Percentiles rank a stretch among this genome's conserved stretches.
These are phyloP conservation scores for Drosophila colorata DNA, from an alignment of 2,888 invertebrate genomes.

Conservation along the genomic window DNA sequence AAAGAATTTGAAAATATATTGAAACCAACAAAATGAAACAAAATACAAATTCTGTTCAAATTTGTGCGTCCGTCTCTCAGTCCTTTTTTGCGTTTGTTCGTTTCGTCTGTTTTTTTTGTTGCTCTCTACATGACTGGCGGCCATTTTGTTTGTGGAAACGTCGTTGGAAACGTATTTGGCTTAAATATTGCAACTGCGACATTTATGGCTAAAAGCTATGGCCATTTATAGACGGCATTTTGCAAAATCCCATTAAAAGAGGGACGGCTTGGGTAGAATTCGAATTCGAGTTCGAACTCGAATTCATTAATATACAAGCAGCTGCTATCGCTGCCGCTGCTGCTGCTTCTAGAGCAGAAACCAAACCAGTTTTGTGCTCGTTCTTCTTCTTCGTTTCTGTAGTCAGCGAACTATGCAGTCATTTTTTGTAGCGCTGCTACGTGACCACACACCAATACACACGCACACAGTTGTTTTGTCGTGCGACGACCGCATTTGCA, in stretches of 20 bases:
- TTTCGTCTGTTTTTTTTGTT: conserved; percentile 19
- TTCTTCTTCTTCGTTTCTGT: conserved; percentile 37
- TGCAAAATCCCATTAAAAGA: conserved; percentile 65
- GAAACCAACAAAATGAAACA: conserved; percentile 12
- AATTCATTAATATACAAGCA: conserved; percentile 58
- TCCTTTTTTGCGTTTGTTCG: conserved; percentile 21
- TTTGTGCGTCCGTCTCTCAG: conserved; percentile 40
- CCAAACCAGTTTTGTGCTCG: conserved; percentile 55
- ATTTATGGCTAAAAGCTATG: conserved; percentile 61
- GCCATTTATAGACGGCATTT: conserved; percentile 56
- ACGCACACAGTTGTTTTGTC: conserved; percentile 33
- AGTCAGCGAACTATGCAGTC: conserved; percentile 63
- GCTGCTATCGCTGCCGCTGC: conserved; percentile 34
- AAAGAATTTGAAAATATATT: conserved; percentile 25
- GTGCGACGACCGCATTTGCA: conserved; percentile 72
- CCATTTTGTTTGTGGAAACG: conserved; percentile 55
- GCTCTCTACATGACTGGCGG: conserved; percentile 23
- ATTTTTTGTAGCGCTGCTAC: conserved; percentile 70
- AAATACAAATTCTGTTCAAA: conserved; percentile 35
- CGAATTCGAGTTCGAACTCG: conserved; percentile 44
- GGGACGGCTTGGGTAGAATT: conserved; percentile 52
- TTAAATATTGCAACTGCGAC: conserved; percentile 58
- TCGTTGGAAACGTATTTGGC: conserved; percentile 47
- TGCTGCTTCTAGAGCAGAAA: conserved; percentile 35
- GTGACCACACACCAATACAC: conserved; percentile 65